phyloP scores from a whole-genome alignment of 2,113 vertebrate genomes.

The Ailurus styani region DNA sequence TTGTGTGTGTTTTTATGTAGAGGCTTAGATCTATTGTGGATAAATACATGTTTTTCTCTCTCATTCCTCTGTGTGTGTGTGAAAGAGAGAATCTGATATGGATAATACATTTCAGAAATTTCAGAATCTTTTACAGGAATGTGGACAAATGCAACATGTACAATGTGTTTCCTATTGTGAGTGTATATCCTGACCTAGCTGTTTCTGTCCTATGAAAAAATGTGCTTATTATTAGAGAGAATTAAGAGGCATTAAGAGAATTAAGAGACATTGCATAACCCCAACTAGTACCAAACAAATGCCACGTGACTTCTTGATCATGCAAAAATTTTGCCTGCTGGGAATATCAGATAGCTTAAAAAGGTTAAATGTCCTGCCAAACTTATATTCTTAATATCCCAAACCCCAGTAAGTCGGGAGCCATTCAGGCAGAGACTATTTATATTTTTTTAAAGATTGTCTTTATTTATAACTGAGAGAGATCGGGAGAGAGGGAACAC shows the following conservation, averaged over 20 bases:
- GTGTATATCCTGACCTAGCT: not conserved
- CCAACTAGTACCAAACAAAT: not conserved
- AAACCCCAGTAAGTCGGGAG: not conserved
- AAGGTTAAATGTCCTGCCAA: not conserved
- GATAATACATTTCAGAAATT: not conserved
- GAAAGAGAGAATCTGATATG: not conserved
- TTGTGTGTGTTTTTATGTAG: not conserved
- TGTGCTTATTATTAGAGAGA: not conserved
- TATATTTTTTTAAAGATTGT: too few species aligned
- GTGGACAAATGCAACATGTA: not conserved
- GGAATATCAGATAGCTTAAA: not conserved
- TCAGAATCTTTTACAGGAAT: not conserved
- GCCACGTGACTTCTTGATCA: not conserved
- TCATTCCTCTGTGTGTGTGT: not conserved
- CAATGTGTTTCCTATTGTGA: not conserved
- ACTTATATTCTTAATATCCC: not conserved
- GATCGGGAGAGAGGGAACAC: too few species aligned
- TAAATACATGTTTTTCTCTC: not conserved
- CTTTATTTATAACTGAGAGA: too few species aligned
- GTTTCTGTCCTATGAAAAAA: not conserved
- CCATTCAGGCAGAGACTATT: not conserved
- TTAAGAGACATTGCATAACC: not conserved
- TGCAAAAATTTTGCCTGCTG: not conserved
- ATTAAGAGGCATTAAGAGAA: not conserved
- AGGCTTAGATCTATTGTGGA: not conserved